Evolutionary conservation across 2,888 invertebrate genomes (phyloP), one percentile per base, ranked within the genome.

Genomic region (Pachycephus smyrnensis): DNA sequence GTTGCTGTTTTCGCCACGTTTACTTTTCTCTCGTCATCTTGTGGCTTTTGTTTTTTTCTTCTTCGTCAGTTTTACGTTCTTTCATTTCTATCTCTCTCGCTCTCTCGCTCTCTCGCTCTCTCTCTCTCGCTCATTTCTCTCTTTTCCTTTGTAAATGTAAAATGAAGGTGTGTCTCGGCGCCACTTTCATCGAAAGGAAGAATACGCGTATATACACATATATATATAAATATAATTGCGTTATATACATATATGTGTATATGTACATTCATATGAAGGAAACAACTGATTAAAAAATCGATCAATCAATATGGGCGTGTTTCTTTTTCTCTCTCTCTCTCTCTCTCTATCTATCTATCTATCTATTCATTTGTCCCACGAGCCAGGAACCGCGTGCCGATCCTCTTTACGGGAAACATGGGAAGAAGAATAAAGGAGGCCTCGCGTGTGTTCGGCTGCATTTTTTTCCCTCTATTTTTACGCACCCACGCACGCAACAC

Each of bases 1-100:
- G 88, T 90, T 90, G 88, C 89, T 89, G 89, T 89, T 90, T 90
- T 88, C 84, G 89, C 88, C 90, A 89, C 88, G 86, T 87, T 89
- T 86, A 88, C 84, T 86, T 89, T 85, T 86, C 88, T 77, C 77
- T 75, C 71, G 40, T 71, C 71, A 87, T 86, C 84, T 84, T 82
- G 81, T 82, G 88, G n/a, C 55, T 55, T 55, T 55, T 55, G 23
- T 55, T 55, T 55, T 23, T 68, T 73, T 69, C 15, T 69, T 30
- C 71, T 31, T 71, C 71, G 71, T 71, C 71, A 11, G 12, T 71
- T 71, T 31, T 55, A 55, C 23, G 55, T 55, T 55, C 55, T 71
- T 15, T 71, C 71, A 9, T 32, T 30, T 15, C 71, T 32, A n/a
- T 71, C 11, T 32, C 31, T 30, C 12, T 30, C 55, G 75, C 78